These are phyloP conservation scores for Dermatemys mawii DNA, from an alignment of 2,113 vertebrate genomes.

Conservation along the genomic window DNA sequence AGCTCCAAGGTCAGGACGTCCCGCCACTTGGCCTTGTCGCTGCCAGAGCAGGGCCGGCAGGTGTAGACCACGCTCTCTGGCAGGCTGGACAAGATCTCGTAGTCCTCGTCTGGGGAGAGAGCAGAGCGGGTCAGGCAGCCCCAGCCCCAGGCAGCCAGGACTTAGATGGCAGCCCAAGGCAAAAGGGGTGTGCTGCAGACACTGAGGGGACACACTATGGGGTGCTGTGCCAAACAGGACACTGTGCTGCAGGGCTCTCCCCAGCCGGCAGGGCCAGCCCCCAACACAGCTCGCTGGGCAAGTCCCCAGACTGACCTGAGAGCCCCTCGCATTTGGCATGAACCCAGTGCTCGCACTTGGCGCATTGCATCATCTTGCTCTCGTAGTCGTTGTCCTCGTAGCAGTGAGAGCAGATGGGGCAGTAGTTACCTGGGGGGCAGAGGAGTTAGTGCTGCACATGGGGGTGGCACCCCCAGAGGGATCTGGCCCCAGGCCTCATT, in stretches of 20 bases:
- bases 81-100: conserved; percentile 92
- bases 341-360: conserved; percentile 92
- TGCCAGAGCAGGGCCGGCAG: conserved; percentile 86
- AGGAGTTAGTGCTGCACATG: neutral
- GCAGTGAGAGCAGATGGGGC: conserved; percentile 92
- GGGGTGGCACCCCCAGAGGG: no score
- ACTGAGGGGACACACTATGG: neutral
- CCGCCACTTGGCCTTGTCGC: conserved; percentile 84
- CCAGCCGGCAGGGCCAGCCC: neutral
- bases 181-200: neutral
- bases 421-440: conserved; percentile 86
- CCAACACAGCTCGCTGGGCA: no score
- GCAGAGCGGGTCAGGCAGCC: neutral
- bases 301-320: conserved; percentile 78
- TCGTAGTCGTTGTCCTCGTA: conserved; percentile 94
- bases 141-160: neutral
- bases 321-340: conserved; percentile 92
- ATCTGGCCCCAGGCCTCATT: no score
- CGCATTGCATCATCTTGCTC: conserved; percentile 95
- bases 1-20: conserved; percentile 87
- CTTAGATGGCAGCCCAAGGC: neutral
- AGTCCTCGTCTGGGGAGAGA: conserved; percentile 85
- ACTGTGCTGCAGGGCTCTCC: neutral
- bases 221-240: neutral
- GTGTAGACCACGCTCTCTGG: conserved; percentile 93